Evolutionary conservation across 2,113 vertebrate genomes (phyloP), one percentile per base, ranked within the genome.

Genomic region (Bambusicola thoracicus): DNA sequence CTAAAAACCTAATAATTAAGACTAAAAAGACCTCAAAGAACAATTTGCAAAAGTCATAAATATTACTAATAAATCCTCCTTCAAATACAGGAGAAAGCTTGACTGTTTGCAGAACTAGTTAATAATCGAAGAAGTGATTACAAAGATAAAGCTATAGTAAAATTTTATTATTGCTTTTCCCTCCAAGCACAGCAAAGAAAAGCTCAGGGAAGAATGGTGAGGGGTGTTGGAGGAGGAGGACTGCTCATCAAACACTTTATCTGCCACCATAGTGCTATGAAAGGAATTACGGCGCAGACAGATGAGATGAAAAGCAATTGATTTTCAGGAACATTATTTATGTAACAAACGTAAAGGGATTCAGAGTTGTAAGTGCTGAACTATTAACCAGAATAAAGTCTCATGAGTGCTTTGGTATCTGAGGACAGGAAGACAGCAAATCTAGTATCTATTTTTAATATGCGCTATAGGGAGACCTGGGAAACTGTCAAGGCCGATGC

Each of bases 41-140:
- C 40, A 77, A 86, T 83, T 51, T 77, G 34, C 7, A 51, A 73
- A 89, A 93, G 40, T 29, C 34, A 61, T 59, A 65, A 76, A 56
- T 77, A 80, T 59, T 55, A 67, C 1, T 0, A 89, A 56, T 53
- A 89, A 81, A 79, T 73, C 48, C 29, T 83, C 72, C 41, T 82
- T 91, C 55, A 91, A 91, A 81, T n/a, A 62, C 32, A 69, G 19
- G 40, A 59, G 44, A 18, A 81, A 77, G 48, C 40, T 41, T 89
- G 78, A 68, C 59, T 77, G 34, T 77, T 93, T 65, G 86, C 49
- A 93, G 48, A 86, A 77, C 24, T 21, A 81, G 36, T 69, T 62
- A 41, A 65, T 44, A 20, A 89, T 61, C 81, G 94, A 91, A 93
- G 30, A 79, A 77, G 8, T 68, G 40, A 73, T 84, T 84, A 89